Conservation (phyloP, 2,113 vertebrate genomes). For the Catharus fuscescens region DNA sequence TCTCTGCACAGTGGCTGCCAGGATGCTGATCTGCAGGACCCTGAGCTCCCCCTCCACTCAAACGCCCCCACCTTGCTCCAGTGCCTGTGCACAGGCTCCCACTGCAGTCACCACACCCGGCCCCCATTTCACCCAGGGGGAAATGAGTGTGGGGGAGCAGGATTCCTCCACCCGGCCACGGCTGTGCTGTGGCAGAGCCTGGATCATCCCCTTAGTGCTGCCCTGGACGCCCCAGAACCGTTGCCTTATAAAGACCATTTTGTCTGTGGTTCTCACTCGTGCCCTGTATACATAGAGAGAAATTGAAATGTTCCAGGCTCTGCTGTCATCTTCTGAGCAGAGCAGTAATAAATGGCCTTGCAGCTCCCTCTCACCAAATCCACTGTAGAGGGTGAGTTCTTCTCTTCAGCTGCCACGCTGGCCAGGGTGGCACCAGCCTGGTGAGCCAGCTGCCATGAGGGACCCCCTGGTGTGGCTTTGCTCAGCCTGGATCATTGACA, state of each 20-base stretch:
- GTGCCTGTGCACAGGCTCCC: fast-evolving
- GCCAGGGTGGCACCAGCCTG: neutral
- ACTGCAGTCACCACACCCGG: neutral
- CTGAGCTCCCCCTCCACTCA: fast-evolving
- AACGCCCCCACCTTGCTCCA: fast-evolving
- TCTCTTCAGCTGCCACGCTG: fast-evolving
- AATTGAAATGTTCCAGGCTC: constrained; percentile 41
- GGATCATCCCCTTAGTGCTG: fast-evolving
- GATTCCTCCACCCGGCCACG: fast-evolving
- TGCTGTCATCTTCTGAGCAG: neutral
- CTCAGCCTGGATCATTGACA: neutral
- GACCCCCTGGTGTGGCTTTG: neutral
- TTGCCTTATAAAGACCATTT: constrained; percentile 42
- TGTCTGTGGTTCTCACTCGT: neutral
- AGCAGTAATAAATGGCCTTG: neutral
- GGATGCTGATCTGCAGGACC: neutral
- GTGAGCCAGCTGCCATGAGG: neutral
- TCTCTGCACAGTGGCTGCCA: neutral
- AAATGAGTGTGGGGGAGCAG: fast-evolving
- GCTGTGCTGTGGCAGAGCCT: fast-evolving
- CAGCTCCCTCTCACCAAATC: fast-evolving
- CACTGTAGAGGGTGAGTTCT: neutral
- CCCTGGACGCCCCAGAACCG: fast-evolving
- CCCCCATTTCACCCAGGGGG: fast-evolving
- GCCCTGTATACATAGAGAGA: neutral